phyloP scores from a whole-genome alignment of 2,888 invertebrate species.

The Agapostemon virescens region DNA sequence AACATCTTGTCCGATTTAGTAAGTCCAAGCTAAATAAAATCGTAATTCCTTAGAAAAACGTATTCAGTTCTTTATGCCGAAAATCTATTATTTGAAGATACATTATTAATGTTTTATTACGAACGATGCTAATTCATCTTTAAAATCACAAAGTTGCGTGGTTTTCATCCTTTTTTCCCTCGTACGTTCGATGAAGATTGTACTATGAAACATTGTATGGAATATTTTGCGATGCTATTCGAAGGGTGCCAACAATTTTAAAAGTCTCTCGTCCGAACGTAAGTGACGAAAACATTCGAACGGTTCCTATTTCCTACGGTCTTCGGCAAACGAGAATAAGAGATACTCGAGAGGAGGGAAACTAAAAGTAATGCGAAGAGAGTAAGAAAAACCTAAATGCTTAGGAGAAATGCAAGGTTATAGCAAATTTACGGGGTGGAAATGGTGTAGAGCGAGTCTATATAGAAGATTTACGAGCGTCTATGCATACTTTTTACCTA shows the following conservation, averaged over 20 bases:
- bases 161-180: too few relatives aligned
- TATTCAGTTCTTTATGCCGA: too few relatives aligned
- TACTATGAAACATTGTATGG: too few relatives aligned
- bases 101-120: too few relatives aligned
- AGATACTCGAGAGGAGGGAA: not conserved
- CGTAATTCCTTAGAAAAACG: too few relatives aligned
- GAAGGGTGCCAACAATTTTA: not conserved
- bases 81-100: too few relatives aligned
- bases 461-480: constrained; percentile 6
- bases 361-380: not conserved
- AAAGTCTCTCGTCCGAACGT: not conserved
- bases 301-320: not conserved
- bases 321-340: not conserved
- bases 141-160: too few relatives aligned
- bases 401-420: not conserved
- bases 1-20: too few relatives aligned
- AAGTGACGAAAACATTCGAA: not conserved
- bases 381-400: not conserved
- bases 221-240: too few relatives aligned
- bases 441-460: not conserved
- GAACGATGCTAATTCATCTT: too few relatives aligned
- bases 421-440: constrained; percentile 4
- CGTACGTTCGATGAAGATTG: too few relatives aligned
- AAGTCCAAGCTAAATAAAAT: too few relatives aligned
- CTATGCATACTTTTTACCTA: constrained; percentile 4